Evolutionary conservation across 2,888 invertebrate genomes (phyloP).

Genomic region (Marronus borbonicus): DNA sequence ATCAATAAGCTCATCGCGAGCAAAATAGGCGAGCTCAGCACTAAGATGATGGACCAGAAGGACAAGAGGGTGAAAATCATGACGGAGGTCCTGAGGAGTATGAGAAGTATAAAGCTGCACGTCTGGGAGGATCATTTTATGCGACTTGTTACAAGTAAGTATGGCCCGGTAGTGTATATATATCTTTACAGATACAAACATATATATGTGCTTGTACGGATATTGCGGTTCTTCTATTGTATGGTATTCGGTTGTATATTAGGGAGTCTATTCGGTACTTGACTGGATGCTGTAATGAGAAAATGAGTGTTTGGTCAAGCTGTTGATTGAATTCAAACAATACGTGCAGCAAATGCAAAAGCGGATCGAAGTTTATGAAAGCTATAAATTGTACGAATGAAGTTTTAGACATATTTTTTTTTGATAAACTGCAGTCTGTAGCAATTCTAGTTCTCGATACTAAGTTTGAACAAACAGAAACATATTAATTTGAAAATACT

Average conservation of each 20-base stretch:
- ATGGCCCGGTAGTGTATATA: conserved; percentile 1
- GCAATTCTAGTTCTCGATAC: too few species aligned
- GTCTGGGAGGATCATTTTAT: conserved; percentile 95
- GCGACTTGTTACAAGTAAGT: conserved; percentile 77
- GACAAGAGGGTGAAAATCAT: conserved; percentile 91
- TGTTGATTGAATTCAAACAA: background rate
- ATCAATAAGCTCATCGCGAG: conserved; percentile 92
- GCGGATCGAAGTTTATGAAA: too few species aligned
- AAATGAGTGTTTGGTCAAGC: background rate
- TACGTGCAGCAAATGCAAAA: too few species aligned
- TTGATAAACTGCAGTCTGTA: too few species aligned
- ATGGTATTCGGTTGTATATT: conserved; percentile 5
- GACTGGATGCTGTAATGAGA: background rate
- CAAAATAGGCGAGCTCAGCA: conserved; percentile 89
- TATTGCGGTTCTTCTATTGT: too few species aligned
- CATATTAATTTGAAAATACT: too few species aligned
- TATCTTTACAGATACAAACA: conserved; percentile 18
- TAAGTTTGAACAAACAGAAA: too few species aligned
- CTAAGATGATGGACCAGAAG: conserved; percentile 91
- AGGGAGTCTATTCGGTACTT: conserved; percentile 40
- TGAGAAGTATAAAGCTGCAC: conserved; percentile 91
- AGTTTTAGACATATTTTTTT: too few species aligned
- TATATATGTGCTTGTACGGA: background rate
- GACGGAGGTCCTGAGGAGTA: conserved; percentile 89
- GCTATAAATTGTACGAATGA: too few species aligned